Evolutionary conservation across 2,888 invertebrate species (phyloP).

Genomic region (Vanessa cardui): DNA sequence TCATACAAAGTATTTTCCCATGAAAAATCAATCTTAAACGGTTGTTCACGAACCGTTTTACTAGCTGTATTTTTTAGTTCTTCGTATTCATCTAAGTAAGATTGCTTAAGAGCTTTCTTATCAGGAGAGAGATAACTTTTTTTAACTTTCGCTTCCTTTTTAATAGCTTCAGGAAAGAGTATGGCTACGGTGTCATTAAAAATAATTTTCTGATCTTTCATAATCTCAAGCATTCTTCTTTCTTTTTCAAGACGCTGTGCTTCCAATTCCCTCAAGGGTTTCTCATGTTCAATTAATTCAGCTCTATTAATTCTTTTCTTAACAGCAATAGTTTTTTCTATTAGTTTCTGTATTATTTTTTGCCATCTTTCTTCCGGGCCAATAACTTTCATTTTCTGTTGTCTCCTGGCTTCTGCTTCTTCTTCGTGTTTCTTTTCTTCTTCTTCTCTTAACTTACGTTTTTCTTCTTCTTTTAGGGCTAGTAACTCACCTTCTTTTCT

Average conservation of each 20-base stretch:
- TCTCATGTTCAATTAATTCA: constrained; percentile 83
- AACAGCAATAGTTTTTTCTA: constrained; percentile 84
- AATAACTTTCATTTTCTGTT: constrained; percentile 64
- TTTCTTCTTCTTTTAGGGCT: constrained; percentile 73
- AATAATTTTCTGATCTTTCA: constrained; percentile 83
- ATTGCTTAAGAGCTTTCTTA: constrained; percentile 61
- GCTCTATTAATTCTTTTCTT: constrained; percentile 85
- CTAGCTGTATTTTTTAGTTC: constrained; percentile 56
- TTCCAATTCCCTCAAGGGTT: constrained; percentile 83
- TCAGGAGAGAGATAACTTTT: constrained; percentile 72
- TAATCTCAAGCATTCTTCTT: constrained; percentile 79
- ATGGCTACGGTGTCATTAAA: constrained; percentile 86
- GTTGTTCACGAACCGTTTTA: constrained; percentile 71
- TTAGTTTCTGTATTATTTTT: constrained; percentile 84
- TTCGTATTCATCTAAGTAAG: constrained; percentile 67
- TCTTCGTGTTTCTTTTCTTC: constrained; percentile 76
- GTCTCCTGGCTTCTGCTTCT: constrained; percentile 75
- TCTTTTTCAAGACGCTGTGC: constrained; percentile 82
- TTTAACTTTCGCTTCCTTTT: constrained; percentile 68
- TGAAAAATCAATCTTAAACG: constrained; percentile 75
- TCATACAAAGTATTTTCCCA: constrained; percentile 82
- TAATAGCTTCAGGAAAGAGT: constrained; percentile 84
- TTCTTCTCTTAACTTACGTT: constrained; percentile 62
- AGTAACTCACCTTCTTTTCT: constrained; percentile 69
- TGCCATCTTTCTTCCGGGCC: constrained; percentile 83